Percentiles rank a stretch among this genome's conserved stretches.
phyloP scores from a whole-genome alignment of 1,140 invertebrate genomes.

The Platyscapa corneri region DNA sequence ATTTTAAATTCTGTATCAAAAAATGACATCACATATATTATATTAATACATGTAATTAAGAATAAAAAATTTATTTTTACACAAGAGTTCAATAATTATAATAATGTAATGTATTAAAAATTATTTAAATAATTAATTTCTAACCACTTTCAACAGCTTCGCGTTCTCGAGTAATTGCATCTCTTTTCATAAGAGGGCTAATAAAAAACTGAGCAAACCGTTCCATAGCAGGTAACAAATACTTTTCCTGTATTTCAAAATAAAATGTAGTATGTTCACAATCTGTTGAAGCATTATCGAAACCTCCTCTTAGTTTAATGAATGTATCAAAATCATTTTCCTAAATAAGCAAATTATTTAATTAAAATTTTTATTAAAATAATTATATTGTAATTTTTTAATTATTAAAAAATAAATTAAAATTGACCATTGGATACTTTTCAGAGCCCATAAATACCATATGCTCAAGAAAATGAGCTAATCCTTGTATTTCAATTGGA shows the following conservation, averaged over 20 bases:
- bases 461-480: conserved; percentile 96
- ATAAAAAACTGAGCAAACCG: conserved; percentile 95
- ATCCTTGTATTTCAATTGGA: conserved; percentile 85
- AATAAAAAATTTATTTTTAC: not conserved
- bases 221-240: conserved; percentile 84
- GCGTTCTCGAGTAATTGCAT: conserved; percentile 91
- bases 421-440: conserved; percentile 81
- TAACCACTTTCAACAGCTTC: conserved; percentile 92
- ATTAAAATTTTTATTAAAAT: not conserved
- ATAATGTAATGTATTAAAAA: not conserved
- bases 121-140: conserved; percentile 34
- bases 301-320: conserved; percentile 86
- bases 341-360: conserved; percentile 53
- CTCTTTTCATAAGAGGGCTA: conserved; percentile 88
- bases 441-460: conserved; percentile 96
- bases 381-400: not conserved
- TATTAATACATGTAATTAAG: not conserved
- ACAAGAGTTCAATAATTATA: not conserved
- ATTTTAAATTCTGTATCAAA: conserved; percentile 83
- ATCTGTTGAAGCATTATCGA: conserved; percentile 88
- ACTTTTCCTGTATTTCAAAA: conserved; percentile 88
- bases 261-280: conserved; percentile 90
- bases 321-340: conserved; percentile 92
- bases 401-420: not conserved
- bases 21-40: conserved; percentile 18